phyloP scores from a whole-genome alignment of 1,140 invertebrate genomes.

The Drosophila fuyamai region DNA sequence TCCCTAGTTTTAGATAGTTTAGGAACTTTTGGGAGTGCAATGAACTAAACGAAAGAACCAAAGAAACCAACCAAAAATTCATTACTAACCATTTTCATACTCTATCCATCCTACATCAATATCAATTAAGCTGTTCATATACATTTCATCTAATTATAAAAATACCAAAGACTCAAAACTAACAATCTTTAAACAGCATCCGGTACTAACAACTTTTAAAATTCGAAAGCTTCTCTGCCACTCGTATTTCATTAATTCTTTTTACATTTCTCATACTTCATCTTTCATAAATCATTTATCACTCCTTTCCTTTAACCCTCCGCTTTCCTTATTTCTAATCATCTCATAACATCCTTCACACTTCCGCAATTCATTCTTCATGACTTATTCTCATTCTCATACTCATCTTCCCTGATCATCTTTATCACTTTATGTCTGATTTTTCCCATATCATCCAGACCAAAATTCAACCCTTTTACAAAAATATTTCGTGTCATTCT shows the following conservation, averaged over 20 bases:
- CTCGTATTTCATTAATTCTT: background rate
- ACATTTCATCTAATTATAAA: no score
- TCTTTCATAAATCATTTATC: constrained; percentile 6
- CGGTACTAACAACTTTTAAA: background rate
- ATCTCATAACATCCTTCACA: background rate
- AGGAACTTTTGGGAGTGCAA: constrained; percentile 40
- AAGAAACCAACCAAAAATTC: background rate
- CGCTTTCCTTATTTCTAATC: background rate
- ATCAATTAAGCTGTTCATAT: no score
- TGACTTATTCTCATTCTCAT: constrained; percentile 25
- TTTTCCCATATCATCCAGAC: constrained; percentile 4
- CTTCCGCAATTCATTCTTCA: constrained; percentile 5
- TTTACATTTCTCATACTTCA: no score
- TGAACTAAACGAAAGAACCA: constrained; percentile 12
- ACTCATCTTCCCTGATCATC: constrained; percentile 3
- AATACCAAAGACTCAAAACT: constrained; percentile 1
- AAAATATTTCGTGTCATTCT: constrained; percentile 11
- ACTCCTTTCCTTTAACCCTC: background rate
- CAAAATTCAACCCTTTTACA: background rate
- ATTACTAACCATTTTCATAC: background rate
- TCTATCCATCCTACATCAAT: background rate
- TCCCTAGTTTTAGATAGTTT: constrained; percentile 36
- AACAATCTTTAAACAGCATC: background rate
- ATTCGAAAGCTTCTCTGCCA: background rate
- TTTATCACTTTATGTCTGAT: no score